Percentiles rank a stretch among this genome's conserved stretches.
Conservation (phyloP, 2,113 vertebrate species). For the Suricata suricatta region DNA sequence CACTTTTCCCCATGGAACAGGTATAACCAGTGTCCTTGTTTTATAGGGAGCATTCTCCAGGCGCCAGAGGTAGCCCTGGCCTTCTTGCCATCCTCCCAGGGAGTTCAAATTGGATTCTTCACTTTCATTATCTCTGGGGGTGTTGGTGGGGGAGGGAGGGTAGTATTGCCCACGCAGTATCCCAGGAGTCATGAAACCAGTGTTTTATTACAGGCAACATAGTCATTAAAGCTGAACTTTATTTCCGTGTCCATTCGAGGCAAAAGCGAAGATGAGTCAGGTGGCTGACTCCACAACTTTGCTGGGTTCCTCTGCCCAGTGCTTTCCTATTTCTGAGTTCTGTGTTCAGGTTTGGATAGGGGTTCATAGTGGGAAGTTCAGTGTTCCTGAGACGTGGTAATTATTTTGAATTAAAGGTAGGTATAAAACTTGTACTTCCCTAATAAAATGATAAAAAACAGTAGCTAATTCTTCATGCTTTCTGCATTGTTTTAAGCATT, state of each 20-base stretch:
- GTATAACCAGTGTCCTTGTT: slow-evolving; percentile 22
- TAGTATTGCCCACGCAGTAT: slow-evolving; percentile 13
- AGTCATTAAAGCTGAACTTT: slow-evolving; percentile 61
- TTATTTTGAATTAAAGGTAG: slow-evolving; percentile 25
- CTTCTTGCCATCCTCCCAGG: not conserved
- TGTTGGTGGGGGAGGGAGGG: not conserved
- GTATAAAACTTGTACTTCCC: not conserved
- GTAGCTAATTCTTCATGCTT: not conserved
- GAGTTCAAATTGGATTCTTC: slow-evolving; percentile 26
- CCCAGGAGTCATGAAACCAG: not conserved
- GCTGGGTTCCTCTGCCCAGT: not conserved
- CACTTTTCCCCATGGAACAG: not conserved
- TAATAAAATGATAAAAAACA: not conserved
- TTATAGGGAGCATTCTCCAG: slow-evolving; percentile 12
- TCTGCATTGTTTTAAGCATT: not conserved
- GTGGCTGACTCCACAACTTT: not conserved
- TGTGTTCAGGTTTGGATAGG: not conserved
- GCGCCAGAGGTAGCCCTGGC: not conserved
- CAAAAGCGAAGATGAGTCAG: slow-evolving; percentile 25
- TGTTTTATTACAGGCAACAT: slow-evolving; percentile 59
- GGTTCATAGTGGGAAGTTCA: not conserved
- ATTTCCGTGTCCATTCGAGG: slow-evolving; percentile 35
- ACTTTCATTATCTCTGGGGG: slow-evolving; percentile 18
- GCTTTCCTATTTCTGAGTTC: not conserved
- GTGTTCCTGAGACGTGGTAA: not conserved